A percentile compares a stretch with the other conserved stretches of the same genome.
Conservation (phyloP, 1,140 invertebrate species). For the Meloidogyne exigua region DNA sequence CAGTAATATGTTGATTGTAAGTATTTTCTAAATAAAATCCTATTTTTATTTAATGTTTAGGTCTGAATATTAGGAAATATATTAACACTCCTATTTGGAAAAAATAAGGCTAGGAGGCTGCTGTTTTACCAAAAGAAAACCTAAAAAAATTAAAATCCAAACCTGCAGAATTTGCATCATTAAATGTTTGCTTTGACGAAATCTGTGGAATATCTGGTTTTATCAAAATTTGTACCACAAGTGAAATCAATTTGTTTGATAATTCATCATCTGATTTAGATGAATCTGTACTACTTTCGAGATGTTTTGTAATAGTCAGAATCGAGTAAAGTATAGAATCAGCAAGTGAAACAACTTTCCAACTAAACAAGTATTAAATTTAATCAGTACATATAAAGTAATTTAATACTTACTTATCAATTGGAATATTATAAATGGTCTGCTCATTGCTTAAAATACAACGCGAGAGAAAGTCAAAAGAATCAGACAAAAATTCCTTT, state of each 20-base stretch:
- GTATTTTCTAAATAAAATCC: no score
- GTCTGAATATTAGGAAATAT: no score
- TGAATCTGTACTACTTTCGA: neutral
- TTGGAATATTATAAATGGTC: conserved; percentile 29
- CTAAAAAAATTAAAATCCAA: neutral
- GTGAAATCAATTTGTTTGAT: neutral
- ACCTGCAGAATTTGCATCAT: neutral
- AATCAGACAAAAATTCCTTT: neutral
- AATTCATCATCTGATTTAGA: neutral
- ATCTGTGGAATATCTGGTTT: neutral
- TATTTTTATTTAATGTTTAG: no score
- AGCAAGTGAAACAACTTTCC: conserved; percentile 44
- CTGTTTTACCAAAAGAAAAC: no score
- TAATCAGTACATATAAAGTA: neutral
- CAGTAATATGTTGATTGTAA: no score
- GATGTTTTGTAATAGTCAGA: conserved; percentile 15
- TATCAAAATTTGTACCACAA: neutral
- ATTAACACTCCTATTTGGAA: no score
- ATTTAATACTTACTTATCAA: conserved; percentile 36
- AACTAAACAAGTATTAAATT: conserved; percentile 30
- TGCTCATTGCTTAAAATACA: conserved; percentile 25
- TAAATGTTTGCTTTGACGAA: neutral
- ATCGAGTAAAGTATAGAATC: conserved; percentile 35
- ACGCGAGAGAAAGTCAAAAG: conserved; percentile 32
- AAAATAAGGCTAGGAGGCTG: no score